Percentiles rank a stretch among this genome's conserved stretches.
Conservation (phyloP, 2,888 invertebrate species). For the Aphelenchoides bicaudatus region DNA sequence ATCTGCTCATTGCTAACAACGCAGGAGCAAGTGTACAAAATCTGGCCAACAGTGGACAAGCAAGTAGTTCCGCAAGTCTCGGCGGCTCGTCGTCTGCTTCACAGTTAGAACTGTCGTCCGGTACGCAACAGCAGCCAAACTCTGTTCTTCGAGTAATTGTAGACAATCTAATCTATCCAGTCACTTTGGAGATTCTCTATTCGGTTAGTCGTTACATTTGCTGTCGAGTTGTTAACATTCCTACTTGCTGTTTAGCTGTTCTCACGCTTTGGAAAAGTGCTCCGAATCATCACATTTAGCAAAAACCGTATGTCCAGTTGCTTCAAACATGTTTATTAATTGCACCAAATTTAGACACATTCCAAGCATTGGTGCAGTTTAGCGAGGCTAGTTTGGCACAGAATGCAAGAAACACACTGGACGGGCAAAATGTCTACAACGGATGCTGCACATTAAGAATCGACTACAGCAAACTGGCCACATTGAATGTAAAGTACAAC, state of each 20-base stretch:
- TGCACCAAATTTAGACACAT: slow-evolving; percentile 79
- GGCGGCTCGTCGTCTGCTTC: slow-evolving; percentile 36
- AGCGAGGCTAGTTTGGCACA: slow-evolving; percentile 93
- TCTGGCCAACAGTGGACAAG: too few relatives aligned
- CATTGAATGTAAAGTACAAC: slow-evolving; percentile 97
- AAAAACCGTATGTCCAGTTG: slow-evolving; percentile 84
- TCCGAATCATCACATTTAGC: slow-evolving; percentile 98
- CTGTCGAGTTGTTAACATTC: not conserved
- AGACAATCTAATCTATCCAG: slow-evolving; percentile 96
- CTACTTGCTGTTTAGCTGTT: slow-evolving; percentile 85
- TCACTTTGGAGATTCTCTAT: slow-evolving; percentile 91
- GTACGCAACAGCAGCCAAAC: slow-evolving; percentile 66
- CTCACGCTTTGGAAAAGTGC: slow-evolving; percentile 94
- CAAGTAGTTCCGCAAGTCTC: slow-evolving; percentile 10
- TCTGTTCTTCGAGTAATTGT: slow-evolving; percentile 93
- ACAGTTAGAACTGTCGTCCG: slow-evolving; percentile 76
- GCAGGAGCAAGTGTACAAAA: too few relatives aligned
- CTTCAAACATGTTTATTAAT: slow-evolving; percentile 8
- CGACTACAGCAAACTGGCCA: slow-evolving; percentile 96
- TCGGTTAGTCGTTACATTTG: slow-evolving; percentile 67
- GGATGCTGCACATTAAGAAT: slow-evolving; percentile 98
- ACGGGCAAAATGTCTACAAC: slow-evolving; percentile 84
- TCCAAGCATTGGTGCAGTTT: slow-evolving; percentile 98
- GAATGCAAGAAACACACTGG: slow-evolving; percentile 90
- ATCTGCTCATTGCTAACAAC: slow-evolving; percentile 28